These are phyloP conservation scores for Cygnus buccinator DNA, from an alignment of 2,113 vertebrate genomes.

Conservation along the genomic window DNA sequence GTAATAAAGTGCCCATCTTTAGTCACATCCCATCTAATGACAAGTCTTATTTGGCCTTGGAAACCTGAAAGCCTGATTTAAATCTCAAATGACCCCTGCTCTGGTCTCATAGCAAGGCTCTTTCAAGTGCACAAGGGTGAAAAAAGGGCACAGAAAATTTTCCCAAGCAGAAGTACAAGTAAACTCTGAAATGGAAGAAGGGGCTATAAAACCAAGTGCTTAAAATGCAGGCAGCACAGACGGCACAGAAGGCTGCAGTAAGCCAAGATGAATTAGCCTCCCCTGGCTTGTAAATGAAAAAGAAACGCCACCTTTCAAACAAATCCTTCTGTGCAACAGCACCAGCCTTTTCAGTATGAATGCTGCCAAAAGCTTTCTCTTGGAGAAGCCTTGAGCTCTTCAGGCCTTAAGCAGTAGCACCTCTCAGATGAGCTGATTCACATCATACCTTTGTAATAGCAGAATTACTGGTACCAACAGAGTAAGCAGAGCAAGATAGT, in stretches of 20 bases:
- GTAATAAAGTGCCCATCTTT: not conserved
- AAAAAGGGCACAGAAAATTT: not conserved
- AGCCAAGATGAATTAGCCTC: slow-evolving; percentile 43
- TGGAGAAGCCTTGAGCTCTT: not conserved
- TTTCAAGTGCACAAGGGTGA: not conserved
- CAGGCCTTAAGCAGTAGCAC: not conserved
- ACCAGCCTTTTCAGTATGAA: not conserved
- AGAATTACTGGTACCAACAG: not conserved
- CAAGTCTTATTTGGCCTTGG: not conserved
- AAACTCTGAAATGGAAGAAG: not conserved
- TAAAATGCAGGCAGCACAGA: slow-evolving; percentile 47
- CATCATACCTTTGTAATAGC: accelerated
- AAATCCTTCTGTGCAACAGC: slow-evolving; percentile 37
- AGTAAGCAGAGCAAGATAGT: not conserved
- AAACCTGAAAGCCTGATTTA: not conserved
- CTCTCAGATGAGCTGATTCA: not conserved
- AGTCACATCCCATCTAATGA: not conserved
- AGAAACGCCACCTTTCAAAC: slow-evolving; percentile 27
- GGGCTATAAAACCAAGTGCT: not conserved
- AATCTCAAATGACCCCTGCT: not conserved
- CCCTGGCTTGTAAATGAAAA: slow-evolving; percentile 21
- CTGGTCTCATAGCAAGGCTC: not conserved
- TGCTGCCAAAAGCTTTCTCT: not conserved
- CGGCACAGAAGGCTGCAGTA: not conserved
- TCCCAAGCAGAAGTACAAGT: not conserved